Percentiles rank a stretch among this genome's conserved stretches.
These are phyloP conservation scores for Athalia circularis DNA, from an alignment of 2,888 invertebrate genomes.

Conservation along the genomic window DNA sequence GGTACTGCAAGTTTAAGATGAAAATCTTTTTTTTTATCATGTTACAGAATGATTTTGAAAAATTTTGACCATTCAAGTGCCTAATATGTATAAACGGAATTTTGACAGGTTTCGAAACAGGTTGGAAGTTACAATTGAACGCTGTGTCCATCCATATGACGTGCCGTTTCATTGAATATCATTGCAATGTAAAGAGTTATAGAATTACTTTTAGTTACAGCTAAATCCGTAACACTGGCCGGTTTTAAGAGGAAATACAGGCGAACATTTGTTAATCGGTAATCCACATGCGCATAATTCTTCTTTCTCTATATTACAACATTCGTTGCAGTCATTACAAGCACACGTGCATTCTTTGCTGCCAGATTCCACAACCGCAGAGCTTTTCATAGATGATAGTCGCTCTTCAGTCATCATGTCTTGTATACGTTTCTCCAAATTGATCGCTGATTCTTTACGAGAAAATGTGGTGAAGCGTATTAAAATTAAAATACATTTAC, in stretches of 20 bases:
- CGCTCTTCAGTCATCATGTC: slow-evolving; percentile 45
- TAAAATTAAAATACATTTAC: not conserved
- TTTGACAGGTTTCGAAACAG: slow-evolving; percentile 20
- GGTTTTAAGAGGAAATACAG: slow-evolving; percentile 22
- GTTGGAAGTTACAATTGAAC: slow-evolving; percentile 37
- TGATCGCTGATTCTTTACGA: slow-evolving; percentile 33
- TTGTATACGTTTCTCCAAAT: slow-evolving; percentile 45
- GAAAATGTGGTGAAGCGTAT: not conserved
- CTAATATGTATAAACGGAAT: slow-evolving; percentile 13
- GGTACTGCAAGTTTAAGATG: not conserved
- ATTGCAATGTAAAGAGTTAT: not conserved
- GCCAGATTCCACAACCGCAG: not conserved
- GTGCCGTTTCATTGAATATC: slow-evolving; percentile 16
- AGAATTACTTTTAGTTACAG: slow-evolving; percentile 24
- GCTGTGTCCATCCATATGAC: not conserved
- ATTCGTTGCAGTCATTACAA: slow-evolving; percentile 41
- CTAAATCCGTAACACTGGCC: slow-evolving; percentile 35
- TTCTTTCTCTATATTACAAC: slow-evolving; percentile 21
- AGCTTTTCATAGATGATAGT: slow-evolving; percentile 20
- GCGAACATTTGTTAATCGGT: slow-evolving; percentile 41
- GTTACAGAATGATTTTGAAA: slow-evolving; percentile 7
- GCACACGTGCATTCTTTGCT: slow-evolving; percentile 22
- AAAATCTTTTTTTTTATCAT: not conserved
- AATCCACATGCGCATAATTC: slow-evolving; percentile 41
- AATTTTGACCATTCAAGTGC: not conserved